Percentiles rank a stretch among this genome's conserved stretches.
Conservation (phyloP, 1,140 invertebrate genomes). For the Orius insidiosus region DNA sequence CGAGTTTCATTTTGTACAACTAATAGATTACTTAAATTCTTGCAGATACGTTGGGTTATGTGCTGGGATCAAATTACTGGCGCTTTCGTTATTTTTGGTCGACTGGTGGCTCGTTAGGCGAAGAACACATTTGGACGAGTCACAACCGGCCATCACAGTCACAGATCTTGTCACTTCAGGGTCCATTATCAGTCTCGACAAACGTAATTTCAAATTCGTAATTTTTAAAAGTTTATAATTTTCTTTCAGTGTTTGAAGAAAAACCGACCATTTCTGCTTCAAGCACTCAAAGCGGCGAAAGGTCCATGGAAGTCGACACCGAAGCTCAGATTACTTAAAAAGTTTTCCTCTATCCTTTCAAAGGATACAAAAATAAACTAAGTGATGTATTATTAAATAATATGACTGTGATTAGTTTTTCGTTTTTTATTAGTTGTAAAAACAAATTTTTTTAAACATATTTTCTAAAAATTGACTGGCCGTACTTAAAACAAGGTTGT, state of each 20-base stretch:
- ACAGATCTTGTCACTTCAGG: conserved; percentile 53
- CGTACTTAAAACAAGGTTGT: conserved; percentile 5
- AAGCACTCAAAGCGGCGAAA: conserved; percentile 16
- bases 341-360: background rate
- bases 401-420: conserved; percentile 8
- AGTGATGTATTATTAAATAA: background rate
- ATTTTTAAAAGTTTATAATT: conserved; percentile 8
- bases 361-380: background rate
- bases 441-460: background rate
- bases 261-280: conserved; percentile 24
- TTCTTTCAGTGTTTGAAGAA: conserved; percentile 45
- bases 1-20: too few species aligned
- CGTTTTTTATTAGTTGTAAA: background rate
- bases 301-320: conserved; percentile 9
- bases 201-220: conserved; percentile 36
- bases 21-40: too few species aligned
- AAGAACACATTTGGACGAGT: conserved; percentile 51
- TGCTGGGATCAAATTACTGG: conserved; percentile 76
- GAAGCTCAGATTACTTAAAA: conserved; percentile 5
- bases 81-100: conserved; percentile 64
- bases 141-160: conserved; percentile 46
- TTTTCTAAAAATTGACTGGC: background rate
- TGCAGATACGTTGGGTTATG: conserved; percentile 76
- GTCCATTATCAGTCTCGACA: conserved; percentile 75
- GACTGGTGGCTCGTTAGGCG: conserved; percentile 77